Percentiles rank a stretch among this genome's conserved stretches.
phyloP scores from a whole-genome alignment of 2,888 invertebrate species.

The Xestia c-nigrum region DNA sequence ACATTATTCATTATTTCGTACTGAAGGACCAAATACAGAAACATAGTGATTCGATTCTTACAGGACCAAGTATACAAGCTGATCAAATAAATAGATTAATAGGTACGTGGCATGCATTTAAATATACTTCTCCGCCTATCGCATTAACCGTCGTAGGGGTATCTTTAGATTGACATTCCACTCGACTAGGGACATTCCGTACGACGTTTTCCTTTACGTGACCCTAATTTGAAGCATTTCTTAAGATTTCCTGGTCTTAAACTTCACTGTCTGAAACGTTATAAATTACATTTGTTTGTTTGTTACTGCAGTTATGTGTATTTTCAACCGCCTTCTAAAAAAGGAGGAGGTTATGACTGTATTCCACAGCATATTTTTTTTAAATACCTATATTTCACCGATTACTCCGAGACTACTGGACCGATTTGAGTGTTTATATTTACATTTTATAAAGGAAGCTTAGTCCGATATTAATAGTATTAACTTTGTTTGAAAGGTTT shows the following conservation, averaged over 20 bases:
- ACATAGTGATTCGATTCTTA: background rate
- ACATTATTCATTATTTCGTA: background rate
- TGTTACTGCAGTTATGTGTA: too few species aligned
- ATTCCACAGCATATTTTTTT: too few species aligned
- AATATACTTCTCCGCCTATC: conserved; percentile 22
- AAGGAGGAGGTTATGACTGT: too few species aligned
- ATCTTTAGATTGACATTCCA: conserved; percentile 44
- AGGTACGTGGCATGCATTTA: conserved; percentile 41
- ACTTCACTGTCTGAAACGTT: background rate
- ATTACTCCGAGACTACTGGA: too few species aligned
- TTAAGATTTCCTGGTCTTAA: conserved; percentile 18
- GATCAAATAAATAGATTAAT: conserved; percentile 40
- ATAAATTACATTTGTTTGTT: too few species aligned
- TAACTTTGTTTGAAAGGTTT: too few species aligned
- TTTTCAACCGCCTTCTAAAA: too few species aligned
- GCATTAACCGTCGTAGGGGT: conserved; percentile 17
- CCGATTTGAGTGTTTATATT: too few species aligned
- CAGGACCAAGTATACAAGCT: conserved; percentile 9
- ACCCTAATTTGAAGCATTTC: conserved; percentile 51
- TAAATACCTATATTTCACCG: too few species aligned
- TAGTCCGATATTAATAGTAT: too few species aligned
- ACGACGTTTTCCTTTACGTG: conserved; percentile 58
- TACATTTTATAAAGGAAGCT: too few species aligned
- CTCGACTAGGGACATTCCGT: conserved; percentile 44
- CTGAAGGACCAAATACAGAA: background rate